Conservation (phyloP, 2,113 vertebrate species). For the Erythrocercus mccallii region DNA sequence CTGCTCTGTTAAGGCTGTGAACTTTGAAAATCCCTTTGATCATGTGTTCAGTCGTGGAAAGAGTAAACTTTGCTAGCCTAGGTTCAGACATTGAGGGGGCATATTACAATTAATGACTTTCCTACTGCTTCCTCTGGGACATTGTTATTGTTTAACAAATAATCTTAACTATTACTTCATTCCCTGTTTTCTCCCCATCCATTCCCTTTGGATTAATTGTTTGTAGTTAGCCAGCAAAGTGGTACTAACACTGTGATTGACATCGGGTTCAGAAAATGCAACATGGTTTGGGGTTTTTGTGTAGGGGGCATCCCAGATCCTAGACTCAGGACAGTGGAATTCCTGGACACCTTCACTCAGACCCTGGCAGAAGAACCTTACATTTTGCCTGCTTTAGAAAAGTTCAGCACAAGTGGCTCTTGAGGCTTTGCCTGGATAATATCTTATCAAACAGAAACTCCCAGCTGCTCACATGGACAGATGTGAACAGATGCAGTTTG, state of each 20-base stretch:
- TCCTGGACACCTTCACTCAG: background rate
- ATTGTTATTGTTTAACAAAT: background rate
- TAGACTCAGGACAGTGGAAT: background rate
- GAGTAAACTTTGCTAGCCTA: background rate
- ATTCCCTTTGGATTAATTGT: background rate
- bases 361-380: background rate
- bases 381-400: background rate
- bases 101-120: background rate
- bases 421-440: background rate
- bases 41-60: background rate
- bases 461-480: accelerated
- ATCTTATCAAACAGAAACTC: background rate
- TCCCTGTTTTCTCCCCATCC: background rate
- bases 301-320: background rate
- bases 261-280: background rate
- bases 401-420: background rate
- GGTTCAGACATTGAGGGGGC: background rate
- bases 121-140: background rate
- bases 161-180: background rate
- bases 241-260: background rate
- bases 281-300: background rate
- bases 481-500: background rate
- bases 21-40: background rate
- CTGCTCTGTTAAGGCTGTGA: background rate
- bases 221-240: background rate